Evolutionary conservation across 2,113 vertebrate species (phyloP).

Genomic region (Numenius arquata): DNA sequence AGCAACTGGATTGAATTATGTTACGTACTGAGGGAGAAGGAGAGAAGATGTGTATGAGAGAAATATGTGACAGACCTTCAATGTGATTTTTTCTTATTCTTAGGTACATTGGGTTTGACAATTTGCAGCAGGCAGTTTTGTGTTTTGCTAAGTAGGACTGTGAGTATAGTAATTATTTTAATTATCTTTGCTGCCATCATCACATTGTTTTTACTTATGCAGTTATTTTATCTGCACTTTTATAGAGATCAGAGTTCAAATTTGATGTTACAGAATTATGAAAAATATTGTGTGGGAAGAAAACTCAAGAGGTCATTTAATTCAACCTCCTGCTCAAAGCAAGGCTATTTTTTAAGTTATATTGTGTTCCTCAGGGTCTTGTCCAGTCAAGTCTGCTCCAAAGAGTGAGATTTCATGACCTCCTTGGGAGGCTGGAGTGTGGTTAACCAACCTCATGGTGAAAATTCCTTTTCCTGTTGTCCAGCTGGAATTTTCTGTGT

Average conservation of each 20-base stretch:
- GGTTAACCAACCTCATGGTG: not conserved
- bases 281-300: not conserved
- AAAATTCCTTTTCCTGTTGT: not conserved
- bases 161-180: not conserved
- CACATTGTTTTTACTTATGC: not conserved
- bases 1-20: constrained; percentile 53
- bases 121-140: not conserved
- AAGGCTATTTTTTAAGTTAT: not conserved
- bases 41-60: constrained; percentile 3
- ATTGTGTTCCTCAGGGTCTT: not conserved
- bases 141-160: not conserved
- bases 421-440: not conserved
- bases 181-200: not conserved
- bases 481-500: not conserved
- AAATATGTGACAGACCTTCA: not conserved
- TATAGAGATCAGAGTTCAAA: not conserved
- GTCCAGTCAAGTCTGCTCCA: not conserved
- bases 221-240: not conserved
- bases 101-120: not conserved
- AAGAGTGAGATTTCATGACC: not conserved
- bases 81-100: not conserved
- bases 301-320: not conserved
- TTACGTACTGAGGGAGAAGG: not conserved
- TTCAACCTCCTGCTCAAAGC: not conserved
- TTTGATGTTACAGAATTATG: not conserved